A percentile compares a stretch with the other conserved stretches of the same genome.
Evolutionary conservation across 2,888 invertebrate species (phyloP).

Genomic region (Tridacna crocea): DNA sequence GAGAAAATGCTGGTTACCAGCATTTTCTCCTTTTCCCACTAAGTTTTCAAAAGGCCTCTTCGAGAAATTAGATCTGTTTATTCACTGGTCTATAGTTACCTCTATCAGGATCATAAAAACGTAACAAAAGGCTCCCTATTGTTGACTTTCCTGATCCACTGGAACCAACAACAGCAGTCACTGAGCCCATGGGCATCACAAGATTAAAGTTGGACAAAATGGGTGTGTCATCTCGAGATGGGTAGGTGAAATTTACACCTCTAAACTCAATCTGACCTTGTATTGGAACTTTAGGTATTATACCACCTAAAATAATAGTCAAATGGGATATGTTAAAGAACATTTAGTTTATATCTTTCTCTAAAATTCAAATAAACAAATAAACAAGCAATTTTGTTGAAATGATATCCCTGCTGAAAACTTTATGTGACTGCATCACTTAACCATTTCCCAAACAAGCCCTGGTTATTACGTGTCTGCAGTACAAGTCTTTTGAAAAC

Average conservation of each 20-base stretch:
- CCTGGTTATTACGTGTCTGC: no score
- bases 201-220: constrained; percentile 89
- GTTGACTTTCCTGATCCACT: constrained; percentile 99
- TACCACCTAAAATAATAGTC: constrained; percentile 45
- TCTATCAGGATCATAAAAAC: constrained; percentile 91
- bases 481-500: no score
- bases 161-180: constrained; percentile 94
- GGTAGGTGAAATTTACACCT: constrained; percentile 91
- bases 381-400: no score
- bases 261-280: constrained; percentile 91
- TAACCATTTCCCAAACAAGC: no score
- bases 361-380: no score
- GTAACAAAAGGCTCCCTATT: constrained; percentile 91
- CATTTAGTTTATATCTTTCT: no score
- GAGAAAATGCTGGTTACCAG: no score
- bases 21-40: no score
- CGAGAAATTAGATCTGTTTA: no score
- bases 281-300: constrained; percentile 86
- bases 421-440: no score
- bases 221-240: constrained; percentile 86
- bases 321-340: background rate
- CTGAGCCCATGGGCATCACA: constrained; percentile 87
- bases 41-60: no score
- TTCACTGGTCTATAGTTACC: constrained; percentile 70
- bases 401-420: no score